Evolutionary conservation across 2,113 vertebrate genomes (phyloP), one percentile per base, ranked within the genome.

Genomic region (Pluvialis apricaria): DNA sequence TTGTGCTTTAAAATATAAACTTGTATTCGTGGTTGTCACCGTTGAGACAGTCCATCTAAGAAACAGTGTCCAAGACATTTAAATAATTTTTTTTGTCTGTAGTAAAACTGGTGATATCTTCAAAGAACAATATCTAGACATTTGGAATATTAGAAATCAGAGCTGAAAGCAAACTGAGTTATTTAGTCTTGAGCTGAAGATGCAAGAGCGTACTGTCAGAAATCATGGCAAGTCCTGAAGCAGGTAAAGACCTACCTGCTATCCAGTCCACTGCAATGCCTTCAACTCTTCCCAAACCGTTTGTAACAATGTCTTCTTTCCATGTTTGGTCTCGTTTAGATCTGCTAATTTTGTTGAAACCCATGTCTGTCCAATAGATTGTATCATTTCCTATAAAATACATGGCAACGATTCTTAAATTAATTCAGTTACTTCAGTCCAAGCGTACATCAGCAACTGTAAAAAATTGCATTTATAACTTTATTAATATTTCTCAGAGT

Each of bases 321-420:
- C 99, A 99, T 4, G 99, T 99, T 91, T 99, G 99, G 84, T 99
- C 99, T 81, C 99, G 97, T 97, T 99, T 99, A 88, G 98, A 98
- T 78, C 99, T 97, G 80, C 99, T 99, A 88, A 99, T 99, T 97
- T 99, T 99, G 97, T 99, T 99, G 97, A 99, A 98, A 40, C 99
- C 99, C 99, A 99, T 99, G 95, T 99, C 99, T 86, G 99, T 99
- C 99, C 99, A 99, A 95, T 99, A 99, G 93, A 99, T 98, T 7
- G 99, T 99, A 97, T 99, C 99, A 96, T 99, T 99, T 82, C 98
- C 99, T 99, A 95, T 20, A 49, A 94, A 95, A 82, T 52, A 97
- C 3, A 52, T 8, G 49, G 18, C 72, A 87, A 54, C 4, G 6
- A 52, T 15, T 60, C 44, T 38, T 40, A n/a, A 28, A 47, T 40